These are phyloP conservation scores for Tribolium castaneum DNA, from an alignment of 1,140 invertebrate species.

Conservation along the genomic window DNA sequence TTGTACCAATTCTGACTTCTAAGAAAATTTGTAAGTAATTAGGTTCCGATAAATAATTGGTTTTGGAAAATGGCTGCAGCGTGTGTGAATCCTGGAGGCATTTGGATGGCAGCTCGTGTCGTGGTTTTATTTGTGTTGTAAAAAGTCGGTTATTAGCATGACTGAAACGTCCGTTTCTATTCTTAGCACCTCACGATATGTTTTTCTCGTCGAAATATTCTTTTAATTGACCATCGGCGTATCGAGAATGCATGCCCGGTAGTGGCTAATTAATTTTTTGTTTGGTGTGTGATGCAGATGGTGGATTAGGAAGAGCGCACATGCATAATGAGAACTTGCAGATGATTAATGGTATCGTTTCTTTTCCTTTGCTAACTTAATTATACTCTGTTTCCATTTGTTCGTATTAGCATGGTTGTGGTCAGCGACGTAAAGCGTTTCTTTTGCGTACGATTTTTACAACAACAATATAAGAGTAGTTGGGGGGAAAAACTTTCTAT, in stretches of 20 bases:
- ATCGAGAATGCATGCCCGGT: conserved; percentile 27
- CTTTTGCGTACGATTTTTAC: neutral
- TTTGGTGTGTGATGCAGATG: conserved; percentile 9
- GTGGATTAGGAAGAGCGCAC: conserved; percentile 22
- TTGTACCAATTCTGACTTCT: too few relatives aligned
- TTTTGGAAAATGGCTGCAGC: too few relatives aligned
- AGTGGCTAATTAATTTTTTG: conserved; percentile 25
- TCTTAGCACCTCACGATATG: neutral
- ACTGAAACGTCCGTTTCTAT: neutral
- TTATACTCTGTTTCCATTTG: conserved; percentile 10
- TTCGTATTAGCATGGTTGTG: neutral
- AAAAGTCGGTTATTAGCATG: neutral
- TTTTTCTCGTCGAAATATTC: conserved; percentile 4
- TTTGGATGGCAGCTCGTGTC: too few relatives aligned
- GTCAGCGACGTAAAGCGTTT: neutral
- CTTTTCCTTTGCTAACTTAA: conserved; percentile 26
- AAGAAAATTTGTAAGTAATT: too few relatives aligned
- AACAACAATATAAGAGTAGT: neutral
- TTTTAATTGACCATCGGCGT: conserved; percentile 1
- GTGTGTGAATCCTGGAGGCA: too few relatives aligned
- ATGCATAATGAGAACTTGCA: conserved; percentile 23
- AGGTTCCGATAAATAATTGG: too few relatives aligned
- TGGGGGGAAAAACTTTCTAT: conserved; percentile 7
- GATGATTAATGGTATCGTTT: conserved; percentile 31
- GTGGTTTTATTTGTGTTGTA: too few relatives aligned